phyloP scores from a whole-genome alignment of 2,888 invertebrate species.

The Ptilodon capucinus region DNA sequence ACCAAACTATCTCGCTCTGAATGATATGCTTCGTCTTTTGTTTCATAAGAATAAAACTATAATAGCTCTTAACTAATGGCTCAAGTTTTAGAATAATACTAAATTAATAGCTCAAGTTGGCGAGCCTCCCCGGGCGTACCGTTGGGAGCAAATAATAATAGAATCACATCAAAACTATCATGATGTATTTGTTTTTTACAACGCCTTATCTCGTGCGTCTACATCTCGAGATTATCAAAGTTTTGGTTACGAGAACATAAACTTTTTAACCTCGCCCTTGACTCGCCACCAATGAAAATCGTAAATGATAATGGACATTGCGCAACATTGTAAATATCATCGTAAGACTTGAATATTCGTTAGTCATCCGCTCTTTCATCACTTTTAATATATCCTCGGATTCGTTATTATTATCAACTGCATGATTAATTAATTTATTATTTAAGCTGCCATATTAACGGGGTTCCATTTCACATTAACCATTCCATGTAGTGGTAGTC shows the following conservation, averaged over 20 bases:
- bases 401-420: not conserved
- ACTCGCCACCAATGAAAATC: conserved; percentile 28
- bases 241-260: conserved; percentile 30
- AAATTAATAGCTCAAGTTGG: not conserved
- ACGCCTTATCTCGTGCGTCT: conserved; percentile 17
- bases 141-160: conserved; percentile 20
- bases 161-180: conserved; percentile 22
- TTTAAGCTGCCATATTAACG: no score
- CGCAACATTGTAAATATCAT: conserved; percentile 15
- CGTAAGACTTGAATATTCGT: not conserved
- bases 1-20: no score
- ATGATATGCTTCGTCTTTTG: no score
- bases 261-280: conserved; percentile 35
- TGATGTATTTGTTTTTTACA: conserved; percentile 22
- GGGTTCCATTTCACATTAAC: no score
- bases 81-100: not conserved
- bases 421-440: not conserved
- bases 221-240: conserved; percentile 25
- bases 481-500: no score
- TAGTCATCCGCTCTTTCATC: not conserved
- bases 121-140: not conserved
- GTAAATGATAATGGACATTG: conserved; percentile 30
- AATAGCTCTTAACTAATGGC: not conserved
- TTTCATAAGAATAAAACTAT: no score
- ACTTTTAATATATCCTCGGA: not conserved